phyloP scores from a whole-genome alignment of 2,888 invertebrate genomes.

The Esperia sulphurella region DNA sequence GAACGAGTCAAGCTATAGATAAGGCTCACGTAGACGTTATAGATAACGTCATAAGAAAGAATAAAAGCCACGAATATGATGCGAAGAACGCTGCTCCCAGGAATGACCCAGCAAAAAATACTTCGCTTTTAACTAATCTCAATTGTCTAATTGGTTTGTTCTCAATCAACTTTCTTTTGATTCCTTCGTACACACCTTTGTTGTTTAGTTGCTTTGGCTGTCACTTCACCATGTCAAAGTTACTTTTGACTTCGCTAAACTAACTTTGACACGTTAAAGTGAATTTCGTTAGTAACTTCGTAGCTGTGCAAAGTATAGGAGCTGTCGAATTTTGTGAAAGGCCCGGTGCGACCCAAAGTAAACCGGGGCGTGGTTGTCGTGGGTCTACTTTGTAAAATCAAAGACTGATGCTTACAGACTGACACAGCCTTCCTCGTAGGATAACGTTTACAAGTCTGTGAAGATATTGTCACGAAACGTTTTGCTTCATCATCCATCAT shows the following conservation, averaged over 20 bases:
- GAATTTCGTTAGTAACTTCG: slow-evolving; percentile 39
- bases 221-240: slow-evolving; percentile 10
- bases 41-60: too few relatives aligned
- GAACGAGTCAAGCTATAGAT: too few relatives aligned
- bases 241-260: not conserved
- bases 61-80: too few relatives aligned
- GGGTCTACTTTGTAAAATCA: slow-evolving; percentile 56
- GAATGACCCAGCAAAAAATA: too few relatives aligned
- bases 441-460: too few relatives aligned
- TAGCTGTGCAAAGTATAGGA: slow-evolving; percentile 16
- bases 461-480: too few relatives aligned
- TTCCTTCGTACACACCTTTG: not conserved
- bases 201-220: slow-evolving; percentile 3
- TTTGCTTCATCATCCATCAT: not conserved
- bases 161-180: too few relatives aligned
- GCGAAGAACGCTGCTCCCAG: too few relatives aligned
- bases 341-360: slow-evolving; percentile 56
- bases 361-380: slow-evolving; percentile 50
- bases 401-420: slow-evolving; percentile 5
- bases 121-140: too few relatives aligned
- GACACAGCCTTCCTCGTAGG: not conserved
- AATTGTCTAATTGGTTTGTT: too few relatives aligned
- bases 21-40: too few relatives aligned
- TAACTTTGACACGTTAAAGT: slow-evolving; percentile 11
- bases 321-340: slow-evolving; percentile 56